Conservation (phyloP, 2,888 invertebrate genomes). For the Cordilura impudica region DNA sequence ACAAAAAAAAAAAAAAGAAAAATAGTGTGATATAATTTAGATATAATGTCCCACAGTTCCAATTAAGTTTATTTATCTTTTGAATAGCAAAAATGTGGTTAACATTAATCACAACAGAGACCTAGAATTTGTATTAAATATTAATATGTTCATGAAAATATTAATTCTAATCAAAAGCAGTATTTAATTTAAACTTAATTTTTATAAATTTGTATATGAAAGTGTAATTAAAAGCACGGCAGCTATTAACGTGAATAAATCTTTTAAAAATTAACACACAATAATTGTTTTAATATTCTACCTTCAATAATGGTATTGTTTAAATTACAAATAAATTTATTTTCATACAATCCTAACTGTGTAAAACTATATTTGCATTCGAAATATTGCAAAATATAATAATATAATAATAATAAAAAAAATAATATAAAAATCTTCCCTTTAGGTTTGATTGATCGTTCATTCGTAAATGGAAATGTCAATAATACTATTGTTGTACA, state of each 20-base stretch:
- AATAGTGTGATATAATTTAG: too few relatives aligned
- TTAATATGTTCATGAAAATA: background rate
- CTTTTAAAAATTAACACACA: constrained; percentile 27
- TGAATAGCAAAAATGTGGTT: background rate
- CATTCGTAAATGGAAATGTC: constrained; percentile 21
- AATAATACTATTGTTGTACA: constrained; percentile 2
- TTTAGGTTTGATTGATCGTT: background rate
- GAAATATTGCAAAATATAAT: too few relatives aligned
- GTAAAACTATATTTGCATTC: background rate
- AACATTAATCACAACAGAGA: background rate
- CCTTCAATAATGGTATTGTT: constrained; percentile 12
- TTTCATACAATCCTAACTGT: background rate
- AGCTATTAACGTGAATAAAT: constrained; percentile 33
- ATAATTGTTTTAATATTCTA: constrained; percentile 30
- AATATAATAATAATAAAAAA: background rate
- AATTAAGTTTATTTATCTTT: too few relatives aligned
- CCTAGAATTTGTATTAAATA: background rate
- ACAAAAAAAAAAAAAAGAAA: too few relatives aligned
- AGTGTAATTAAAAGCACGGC: constrained; percentile 6
- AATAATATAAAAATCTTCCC: constrained; percentile 1
- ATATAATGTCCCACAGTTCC: too few relatives aligned
- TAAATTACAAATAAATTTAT: background rate
- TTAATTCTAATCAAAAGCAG: background rate
- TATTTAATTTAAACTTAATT: background rate
- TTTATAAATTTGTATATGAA: background rate